phyloP scores from a whole-genome alignment of 2,113 vertebrate species.

The Taurulus bubalis region DNA sequence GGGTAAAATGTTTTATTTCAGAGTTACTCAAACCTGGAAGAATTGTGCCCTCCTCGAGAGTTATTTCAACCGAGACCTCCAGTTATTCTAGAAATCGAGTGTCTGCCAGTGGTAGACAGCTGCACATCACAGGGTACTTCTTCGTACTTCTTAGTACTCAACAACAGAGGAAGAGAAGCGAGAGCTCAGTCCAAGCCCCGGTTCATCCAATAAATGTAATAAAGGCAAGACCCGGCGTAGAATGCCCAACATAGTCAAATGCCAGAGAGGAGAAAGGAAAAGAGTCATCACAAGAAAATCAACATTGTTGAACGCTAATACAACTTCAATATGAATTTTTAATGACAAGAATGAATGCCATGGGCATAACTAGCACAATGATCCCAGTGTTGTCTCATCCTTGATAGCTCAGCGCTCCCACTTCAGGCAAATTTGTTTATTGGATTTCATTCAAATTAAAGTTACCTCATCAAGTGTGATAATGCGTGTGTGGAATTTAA shows the following conservation, averaged over 20 bases:
- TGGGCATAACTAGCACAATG: slow-evolving; percentile 56
- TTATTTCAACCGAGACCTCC: not conserved
- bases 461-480: slow-evolving; percentile 43
- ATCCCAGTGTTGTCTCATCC: slow-evolving; percentile 56
- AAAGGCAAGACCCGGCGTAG: slow-evolving; percentile 16
- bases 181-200: not conserved
- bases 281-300: slow-evolving; percentile 62
- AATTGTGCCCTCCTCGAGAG: not conserved
- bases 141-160: not conserved
- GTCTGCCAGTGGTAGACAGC: not conserved
- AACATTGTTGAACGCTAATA: slow-evolving; percentile 36
- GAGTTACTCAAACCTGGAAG: not conserved
- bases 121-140: slow-evolving; percentile 4
- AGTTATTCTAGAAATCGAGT: slow-evolving; percentile 25
- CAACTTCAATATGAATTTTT: slow-evolving; percentile 60
- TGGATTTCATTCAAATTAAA: slow-evolving; percentile 67
- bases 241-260: slow-evolving; percentile 24
- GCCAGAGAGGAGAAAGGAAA: slow-evolving; percentile 30
- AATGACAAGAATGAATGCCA: slow-evolving; percentile 57
- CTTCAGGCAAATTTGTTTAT: slow-evolving; percentile 68
- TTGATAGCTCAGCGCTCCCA: slow-evolving; percentile 51
- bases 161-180: not conserved
- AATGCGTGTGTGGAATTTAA: slow-evolving; percentile 23
- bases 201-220: slow-evolving; percentile 39
- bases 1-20: not conserved